phyloP scores from a whole-genome alignment of 2,888 invertebrate genomes.

The Agonum fuliginosum region DNA sequence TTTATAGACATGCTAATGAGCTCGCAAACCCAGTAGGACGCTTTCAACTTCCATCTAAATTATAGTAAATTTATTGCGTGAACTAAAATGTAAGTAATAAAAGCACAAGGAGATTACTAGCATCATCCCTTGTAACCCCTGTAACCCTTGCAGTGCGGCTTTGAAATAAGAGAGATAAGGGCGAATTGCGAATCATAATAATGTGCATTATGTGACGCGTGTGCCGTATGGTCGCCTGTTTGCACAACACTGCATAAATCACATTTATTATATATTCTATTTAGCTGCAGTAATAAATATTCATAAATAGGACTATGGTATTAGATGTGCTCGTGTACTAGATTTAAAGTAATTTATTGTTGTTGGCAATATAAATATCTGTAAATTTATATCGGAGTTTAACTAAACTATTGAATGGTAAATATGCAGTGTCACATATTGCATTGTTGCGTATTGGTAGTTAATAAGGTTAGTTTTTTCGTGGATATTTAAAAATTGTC shows the following conservation, averaged over 20 bases:
- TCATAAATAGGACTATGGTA: conserved; percentile 27
- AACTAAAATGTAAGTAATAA: too few species aligned
- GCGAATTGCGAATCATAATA: neutral
- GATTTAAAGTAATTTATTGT: conserved; percentile 18
- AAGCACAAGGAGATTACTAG: too few species aligned
- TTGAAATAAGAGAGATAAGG: neutral
- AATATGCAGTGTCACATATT: too few species aligned
- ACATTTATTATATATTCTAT: conserved; percentile 25
- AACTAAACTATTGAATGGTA: too few species aligned
- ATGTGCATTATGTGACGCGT: neutral
- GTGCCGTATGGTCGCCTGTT: neutral
- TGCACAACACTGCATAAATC: conserved; percentile 23
- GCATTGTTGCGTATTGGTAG: too few species aligned
- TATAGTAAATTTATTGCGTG: too few species aligned
- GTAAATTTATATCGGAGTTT: conserved; percentile 2
- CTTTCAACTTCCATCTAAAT: too few species aligned
- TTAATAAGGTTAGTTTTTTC: too few species aligned
- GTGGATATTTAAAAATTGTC: too few species aligned
- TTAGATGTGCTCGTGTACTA: neutral
- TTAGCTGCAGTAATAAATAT: conserved; percentile 28
- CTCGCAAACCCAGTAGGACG: neutral
- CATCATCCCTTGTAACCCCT: too few species aligned
- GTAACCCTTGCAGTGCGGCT: neutral
- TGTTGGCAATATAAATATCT: conserved; percentile 2
- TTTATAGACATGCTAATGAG: too few species aligned